Base-by-base conservation (phyloP, 2,888 invertebrate species). In the Dione juno region DNA sequence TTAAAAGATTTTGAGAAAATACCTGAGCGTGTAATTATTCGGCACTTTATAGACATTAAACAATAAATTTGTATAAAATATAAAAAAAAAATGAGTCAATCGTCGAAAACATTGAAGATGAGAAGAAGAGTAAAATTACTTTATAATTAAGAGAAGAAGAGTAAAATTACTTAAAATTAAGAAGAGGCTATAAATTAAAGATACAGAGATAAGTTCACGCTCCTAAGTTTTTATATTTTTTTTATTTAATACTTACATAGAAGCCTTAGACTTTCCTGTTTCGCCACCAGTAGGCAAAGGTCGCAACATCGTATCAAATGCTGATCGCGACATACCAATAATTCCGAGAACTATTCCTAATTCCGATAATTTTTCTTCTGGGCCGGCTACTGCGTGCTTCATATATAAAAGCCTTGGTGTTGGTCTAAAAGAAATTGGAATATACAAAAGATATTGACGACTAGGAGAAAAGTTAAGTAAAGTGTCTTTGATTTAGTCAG, bases 221-320 rank as follows among this genome's bases (percentile, higher is more conserved):
- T n/a, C n/a, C n/a, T n/a, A n/a, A n/a, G n/a, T 28, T 28, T 28
- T 28, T 28, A 16, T 9, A 48, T 16, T 1, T 19, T 53, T 67
- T 45, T 58, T 61, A 64, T 71, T 19, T 16, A 83, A 54, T 76
- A 79, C 81, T 73, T 66, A 82, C 82, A 87, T 78, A 6, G 87
- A 86, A 16, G 79, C 81, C 76, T 84, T 90, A 0, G 88, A 86
- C 78, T 89, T 90, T 21, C 76, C 72, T 0, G 77, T 77, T 11
- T 79, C 81, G 1, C 70, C 52, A 14, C 67, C 75, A 5, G 76
- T 75, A 0, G 85, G 80, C 13, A 92, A 58, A 14, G 88, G 88
- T 35, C 84, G 84, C 40, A 96, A 82, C 92, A 95, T 94, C 0
- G 94, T 88, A 79, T 95, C 95, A 76, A 95, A 95, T 58, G 87